Conservation (phyloP, 2,797 vertebrate species). For the Chromobotia macracanthus region DNA sequence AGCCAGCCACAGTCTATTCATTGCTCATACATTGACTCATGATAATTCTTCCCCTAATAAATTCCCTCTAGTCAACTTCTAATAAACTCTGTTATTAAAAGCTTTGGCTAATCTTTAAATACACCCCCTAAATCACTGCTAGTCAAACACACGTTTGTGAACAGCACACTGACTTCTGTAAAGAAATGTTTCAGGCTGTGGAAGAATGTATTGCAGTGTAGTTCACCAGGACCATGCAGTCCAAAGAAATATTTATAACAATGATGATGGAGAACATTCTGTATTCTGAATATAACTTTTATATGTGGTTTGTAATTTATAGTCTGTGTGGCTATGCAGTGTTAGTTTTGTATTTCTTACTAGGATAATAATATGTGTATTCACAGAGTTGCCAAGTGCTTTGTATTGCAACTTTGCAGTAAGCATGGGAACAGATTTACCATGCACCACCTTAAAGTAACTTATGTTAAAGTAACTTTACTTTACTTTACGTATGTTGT, state of each 20-base stretch:
- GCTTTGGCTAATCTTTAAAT: not conserved
- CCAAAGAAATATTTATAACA: not conserved
- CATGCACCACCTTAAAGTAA: not conserved
- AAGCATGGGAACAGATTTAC: not conserved
- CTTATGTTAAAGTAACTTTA: too few relatives aligned
- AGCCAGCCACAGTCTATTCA: not conserved
- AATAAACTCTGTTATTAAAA: not conserved
- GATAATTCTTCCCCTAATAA: not conserved
- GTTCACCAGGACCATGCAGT: not conserved
- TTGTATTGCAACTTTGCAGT: too few relatives aligned
- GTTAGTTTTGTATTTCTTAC: not conserved
- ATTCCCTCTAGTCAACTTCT: not conserved
- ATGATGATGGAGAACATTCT: not conserved
- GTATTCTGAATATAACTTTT: not conserved
- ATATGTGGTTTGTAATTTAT: not conserved
- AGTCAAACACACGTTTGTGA: not conserved
- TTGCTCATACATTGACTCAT: not conserved
- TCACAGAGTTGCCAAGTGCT: not conserved
- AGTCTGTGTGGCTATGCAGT: constrained; percentile 3
- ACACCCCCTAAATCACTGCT: not conserved
- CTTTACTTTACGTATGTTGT: too few relatives aligned
- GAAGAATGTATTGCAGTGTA: not conserved
- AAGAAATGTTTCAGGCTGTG: not conserved
- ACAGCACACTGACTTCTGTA: not conserved
- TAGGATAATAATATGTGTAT: not conserved